Conservation (phyloP, 2,797 vertebrate genomes). For the Phataginus tetradactyla region DNA sequence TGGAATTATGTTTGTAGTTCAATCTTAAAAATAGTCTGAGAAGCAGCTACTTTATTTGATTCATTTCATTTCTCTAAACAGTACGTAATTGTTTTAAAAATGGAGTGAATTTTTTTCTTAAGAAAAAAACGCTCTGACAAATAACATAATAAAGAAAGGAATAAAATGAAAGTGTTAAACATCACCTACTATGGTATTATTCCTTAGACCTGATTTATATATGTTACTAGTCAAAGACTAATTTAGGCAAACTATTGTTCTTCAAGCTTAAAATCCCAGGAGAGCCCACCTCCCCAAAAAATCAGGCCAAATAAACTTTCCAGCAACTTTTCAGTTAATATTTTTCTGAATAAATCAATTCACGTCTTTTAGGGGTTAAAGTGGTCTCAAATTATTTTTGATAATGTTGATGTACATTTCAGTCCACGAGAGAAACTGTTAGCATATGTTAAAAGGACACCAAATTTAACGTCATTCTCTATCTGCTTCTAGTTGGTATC, state of each 20-base stretch:
- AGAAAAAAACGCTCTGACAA: conserved; percentile 62
- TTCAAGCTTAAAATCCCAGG: conserved; percentile 28
- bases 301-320: conserved; percentile 23
- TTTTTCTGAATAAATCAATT: conserved; percentile 71
- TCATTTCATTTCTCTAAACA: conserved; percentile 51
- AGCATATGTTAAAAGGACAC: conserved; percentile 62
- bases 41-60: conserved; percentile 36
- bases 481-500: conserved; percentile 67
- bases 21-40: conserved; percentile 45
- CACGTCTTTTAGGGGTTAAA: neutral
- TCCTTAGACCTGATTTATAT: neutral
- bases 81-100: conserved; percentile 60
- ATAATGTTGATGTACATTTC: conserved; percentile 53
- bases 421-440: neutral
- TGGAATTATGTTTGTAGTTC: conserved; percentile 57
- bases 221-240: neutral
- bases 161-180: conserved; percentile 25
- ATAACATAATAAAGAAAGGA: conserved; percentile 33
- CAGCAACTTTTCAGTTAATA: conserved; percentile 61
- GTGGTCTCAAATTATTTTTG: conserved; percentile 41
- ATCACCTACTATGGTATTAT: neutral
- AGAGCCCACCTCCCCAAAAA: neutral
- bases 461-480: conserved; percentile 51
- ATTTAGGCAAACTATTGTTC: neutral
- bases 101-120: neutral